Conservation (phyloP, 2,113 vertebrate species). For the Illadopsis cleaveri region DNA sequence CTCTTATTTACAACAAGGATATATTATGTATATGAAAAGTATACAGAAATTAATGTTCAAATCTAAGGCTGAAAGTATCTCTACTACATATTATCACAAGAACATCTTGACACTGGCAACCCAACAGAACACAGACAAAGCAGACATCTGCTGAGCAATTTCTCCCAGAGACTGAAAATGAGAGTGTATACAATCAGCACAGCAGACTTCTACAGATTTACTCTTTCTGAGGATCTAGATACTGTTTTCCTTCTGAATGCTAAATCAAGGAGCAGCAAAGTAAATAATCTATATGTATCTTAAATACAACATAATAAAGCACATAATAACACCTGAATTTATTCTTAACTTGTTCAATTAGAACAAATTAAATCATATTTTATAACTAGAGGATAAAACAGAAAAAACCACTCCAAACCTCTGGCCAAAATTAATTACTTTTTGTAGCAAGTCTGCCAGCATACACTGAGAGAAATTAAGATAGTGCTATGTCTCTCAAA, state of each 20-base stretch:
- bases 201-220: background rate
- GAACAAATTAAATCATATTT: background rate
- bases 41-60: background rate
- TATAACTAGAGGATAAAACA: background rate
- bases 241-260: background rate
- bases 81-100: background rate
- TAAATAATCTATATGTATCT: background rate
- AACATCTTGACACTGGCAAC: background rate
- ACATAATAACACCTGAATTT: background rate
- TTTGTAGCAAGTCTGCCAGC: background rate
- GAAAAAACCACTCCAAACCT: background rate
- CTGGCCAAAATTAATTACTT: background rate
- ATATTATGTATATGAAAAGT: background rate
- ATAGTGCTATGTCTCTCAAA: background rate
- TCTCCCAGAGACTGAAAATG: background rate
- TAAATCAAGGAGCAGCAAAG: background rate
- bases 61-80: background rate
- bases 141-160: slow-evolving; percentile 11
- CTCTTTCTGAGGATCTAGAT: background rate
- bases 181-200: background rate
- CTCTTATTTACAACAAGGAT: background rate
- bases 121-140: slow-evolving; percentile 14
- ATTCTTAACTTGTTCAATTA: background rate
- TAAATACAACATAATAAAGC: background rate
- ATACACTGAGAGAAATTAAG: background rate